These are phyloP conservation scores for Arctocebus calabarensis DNA, from an alignment of 2,797 vertebrate species.

Conservation along the genomic window DNA sequence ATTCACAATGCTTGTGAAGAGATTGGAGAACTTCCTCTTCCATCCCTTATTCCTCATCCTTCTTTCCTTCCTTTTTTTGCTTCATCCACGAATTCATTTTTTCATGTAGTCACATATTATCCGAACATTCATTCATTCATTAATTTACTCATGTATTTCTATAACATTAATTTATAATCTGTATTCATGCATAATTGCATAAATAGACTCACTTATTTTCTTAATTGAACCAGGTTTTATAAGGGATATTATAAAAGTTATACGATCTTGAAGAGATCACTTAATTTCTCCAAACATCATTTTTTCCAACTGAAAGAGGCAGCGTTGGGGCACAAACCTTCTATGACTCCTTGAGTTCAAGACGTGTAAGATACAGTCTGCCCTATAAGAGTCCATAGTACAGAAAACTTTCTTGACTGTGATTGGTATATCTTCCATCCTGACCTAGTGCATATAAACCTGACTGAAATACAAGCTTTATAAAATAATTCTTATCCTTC, in stretches of 20 bases:
- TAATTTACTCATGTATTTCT: not conserved
- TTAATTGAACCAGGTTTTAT: not conserved
- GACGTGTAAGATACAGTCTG: not conserved
- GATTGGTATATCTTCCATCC: not conserved
- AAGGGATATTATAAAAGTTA: not conserved
- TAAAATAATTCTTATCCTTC: conserved; percentile 21
- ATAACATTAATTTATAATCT: conserved; percentile 38
- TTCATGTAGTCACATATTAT: conserved; percentile 1
- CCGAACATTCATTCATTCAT: not conserved
- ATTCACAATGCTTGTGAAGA: conserved; percentile 24
- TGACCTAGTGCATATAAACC: not conserved
- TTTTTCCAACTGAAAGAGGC: not conserved
- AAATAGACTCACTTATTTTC: not conserved
- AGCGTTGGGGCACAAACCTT: not conserved
- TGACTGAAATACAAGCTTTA: not conserved
- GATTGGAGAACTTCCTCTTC: not conserved
- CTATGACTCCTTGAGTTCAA: not conserved
- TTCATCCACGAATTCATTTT: not conserved
- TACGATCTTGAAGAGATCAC: not conserved
- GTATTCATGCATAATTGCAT: not conserved
- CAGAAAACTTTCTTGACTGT: not conserved
- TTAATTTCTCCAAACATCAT: not conserved
- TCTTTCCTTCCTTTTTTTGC: conserved; percentile 34
- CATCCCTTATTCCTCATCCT: not conserved
- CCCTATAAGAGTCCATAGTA: not conserved